These are phyloP conservation scores for Pygocentrus nattereri DNA, from an alignment of 2,797 vertebrate genomes.

Conservation along the genomic window DNA sequence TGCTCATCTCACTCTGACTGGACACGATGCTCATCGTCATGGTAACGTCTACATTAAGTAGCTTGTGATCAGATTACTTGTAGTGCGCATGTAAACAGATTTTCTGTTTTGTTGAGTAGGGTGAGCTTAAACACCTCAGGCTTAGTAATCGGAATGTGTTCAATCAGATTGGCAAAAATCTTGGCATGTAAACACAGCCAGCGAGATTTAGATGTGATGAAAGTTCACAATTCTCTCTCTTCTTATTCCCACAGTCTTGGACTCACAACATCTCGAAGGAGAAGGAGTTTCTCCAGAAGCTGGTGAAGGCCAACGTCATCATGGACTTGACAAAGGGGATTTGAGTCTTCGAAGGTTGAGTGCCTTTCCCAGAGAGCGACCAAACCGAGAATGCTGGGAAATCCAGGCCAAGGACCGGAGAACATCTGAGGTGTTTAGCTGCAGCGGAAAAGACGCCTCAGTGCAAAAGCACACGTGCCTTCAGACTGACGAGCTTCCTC, in stretches of 20 bases:
- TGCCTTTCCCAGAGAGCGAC: conserved; percentile 65
- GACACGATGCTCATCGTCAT: no score
- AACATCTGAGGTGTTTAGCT: conserved; percentile 4
- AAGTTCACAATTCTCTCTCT: conserved; percentile 54
- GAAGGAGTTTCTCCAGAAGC: conserved; percentile 89
- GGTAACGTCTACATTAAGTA: no score
- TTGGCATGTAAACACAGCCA: no score
- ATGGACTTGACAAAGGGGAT: conserved; percentile 89
- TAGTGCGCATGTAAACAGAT: no score
- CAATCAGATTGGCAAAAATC: no score
- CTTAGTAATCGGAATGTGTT: no score
- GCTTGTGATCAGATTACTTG: no score
- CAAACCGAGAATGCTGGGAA: conserved; percentile 60
- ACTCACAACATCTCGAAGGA: conserved; percentile 92
- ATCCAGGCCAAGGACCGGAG: conserved; percentile 32
- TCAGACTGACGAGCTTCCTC: conserved; percentile 76
- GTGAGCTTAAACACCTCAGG: no score
- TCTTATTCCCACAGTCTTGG: conserved; percentile 85
- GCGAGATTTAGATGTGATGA: background rate
- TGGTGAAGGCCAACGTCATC: conserved; percentile 89
- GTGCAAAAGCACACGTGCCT: conserved; percentile 69
- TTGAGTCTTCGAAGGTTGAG: conserved; percentile 68
- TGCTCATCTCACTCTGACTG: no score
- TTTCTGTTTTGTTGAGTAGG: no score
- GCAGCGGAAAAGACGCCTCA: conserved; percentile 16